Base-by-base conservation (phyloP, 2,888 invertebrate genomes). In the Nemoura dubitans region DNA sequence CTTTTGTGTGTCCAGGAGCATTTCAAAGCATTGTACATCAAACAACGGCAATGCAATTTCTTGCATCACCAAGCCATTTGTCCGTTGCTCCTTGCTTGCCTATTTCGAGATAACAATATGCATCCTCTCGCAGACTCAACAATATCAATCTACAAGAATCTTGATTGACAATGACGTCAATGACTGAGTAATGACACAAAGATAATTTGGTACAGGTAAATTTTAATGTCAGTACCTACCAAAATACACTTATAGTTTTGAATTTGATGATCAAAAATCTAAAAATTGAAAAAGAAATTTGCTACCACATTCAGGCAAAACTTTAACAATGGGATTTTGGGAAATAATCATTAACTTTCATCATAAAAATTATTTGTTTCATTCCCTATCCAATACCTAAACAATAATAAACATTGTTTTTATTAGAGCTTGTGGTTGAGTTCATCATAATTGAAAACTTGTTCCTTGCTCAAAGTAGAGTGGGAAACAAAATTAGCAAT, bases 201-300 rank as follows among this genome's bases (percentile, higher is more conserved):
- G 83, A 83, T 29, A 83, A 83, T 42, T 36, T 83, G 42, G 83
- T 42, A 83, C 78, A 83, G 26, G 83, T 83, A 42, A 83, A 83
- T 83, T 25, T 42, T 83, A 83, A 42, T 26, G n/a, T 42, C 21
- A 36, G 83, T 83, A 83, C 83, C 83, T 83, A 83, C 83, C 83
- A 83, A 83, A 83, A 83, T 83, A 83, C 83, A 83, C 83, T n/a
- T 42, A 83, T 83, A 83, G 83, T 16, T 82, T 83, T 83, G 36
- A 59, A 59, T 59, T 42, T 83, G 83, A 42, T 27, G 28, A 27
- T 78, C 25, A 25, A 78, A n/a, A 78, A 78, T 78, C 26, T 27
- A 28, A 78, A 78, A 26, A 78, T 16, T 27, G 78, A 28, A 27
- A 78, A 78, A 27, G 28, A 28, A 78, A 28, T 6, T 26, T 26